These are phyloP conservation scores for Brienomyrus longianalis DNA, from an alignment of 2,113 vertebrate genomes.

Conservation along the genomic window DNA sequence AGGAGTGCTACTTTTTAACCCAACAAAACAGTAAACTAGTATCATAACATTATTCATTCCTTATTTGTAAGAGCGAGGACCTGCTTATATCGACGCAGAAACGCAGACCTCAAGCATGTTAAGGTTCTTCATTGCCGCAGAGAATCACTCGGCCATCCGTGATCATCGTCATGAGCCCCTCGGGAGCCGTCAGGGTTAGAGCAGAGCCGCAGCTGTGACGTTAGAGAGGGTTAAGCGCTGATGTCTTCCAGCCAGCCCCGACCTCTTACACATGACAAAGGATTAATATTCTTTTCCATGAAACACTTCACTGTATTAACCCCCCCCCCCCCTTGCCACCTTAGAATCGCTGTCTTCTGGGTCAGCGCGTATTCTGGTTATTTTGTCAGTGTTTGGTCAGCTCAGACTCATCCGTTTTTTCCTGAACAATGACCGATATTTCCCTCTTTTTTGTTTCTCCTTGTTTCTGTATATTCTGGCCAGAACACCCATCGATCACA, in stretches of 20 bases:
- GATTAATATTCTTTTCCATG: background rate
- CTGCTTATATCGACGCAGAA: background rate
- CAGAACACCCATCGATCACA: background rate
- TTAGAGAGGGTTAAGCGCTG: background rate
- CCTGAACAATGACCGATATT: background rate
- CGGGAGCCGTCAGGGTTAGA: background rate
- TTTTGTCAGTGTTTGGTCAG: background rate
- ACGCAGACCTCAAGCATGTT: background rate
- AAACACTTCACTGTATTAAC: background rate
- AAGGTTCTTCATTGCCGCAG: background rate
- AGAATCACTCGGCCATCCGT: background rate
- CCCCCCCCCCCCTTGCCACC: background rate
- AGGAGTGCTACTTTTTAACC: background rate
- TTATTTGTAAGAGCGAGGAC: background rate
- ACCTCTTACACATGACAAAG: background rate
- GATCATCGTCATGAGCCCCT: background rate
- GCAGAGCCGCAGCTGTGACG: background rate
- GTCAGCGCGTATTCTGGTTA: background rate
- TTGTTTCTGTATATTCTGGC: background rate
- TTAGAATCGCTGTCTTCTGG: background rate
- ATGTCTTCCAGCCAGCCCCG: slow-evolving; percentile 7
- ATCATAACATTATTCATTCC: background rate
- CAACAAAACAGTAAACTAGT: background rate
- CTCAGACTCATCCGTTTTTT: background rate
- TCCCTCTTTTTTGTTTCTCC: background rate